These are phyloP conservation scores for Cyclina sinensis DNA, from an alignment of 1,140 invertebrate genomes.

Conservation along the genomic window DNA sequence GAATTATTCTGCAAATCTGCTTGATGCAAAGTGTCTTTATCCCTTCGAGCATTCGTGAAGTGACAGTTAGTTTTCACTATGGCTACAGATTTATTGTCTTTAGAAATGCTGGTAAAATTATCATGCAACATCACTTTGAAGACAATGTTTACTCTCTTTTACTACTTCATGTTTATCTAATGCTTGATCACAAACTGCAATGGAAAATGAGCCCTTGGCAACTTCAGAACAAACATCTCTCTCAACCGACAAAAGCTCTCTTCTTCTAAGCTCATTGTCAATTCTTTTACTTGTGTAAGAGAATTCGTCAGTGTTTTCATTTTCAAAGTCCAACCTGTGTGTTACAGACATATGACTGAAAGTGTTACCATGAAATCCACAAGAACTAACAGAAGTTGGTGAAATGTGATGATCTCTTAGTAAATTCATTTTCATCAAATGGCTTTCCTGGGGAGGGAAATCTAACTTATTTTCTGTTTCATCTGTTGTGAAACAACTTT, in stretches of 20 bases:
- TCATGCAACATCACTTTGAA: no score
- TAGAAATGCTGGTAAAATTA: no score
- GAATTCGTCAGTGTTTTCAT: background rate
- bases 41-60: no score
- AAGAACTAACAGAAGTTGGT: background rate
- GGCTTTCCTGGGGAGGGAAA: no score
- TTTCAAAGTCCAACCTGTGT: conserved; percentile 2
- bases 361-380: background rate
- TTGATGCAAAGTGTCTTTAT: background rate
- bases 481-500: background rate
- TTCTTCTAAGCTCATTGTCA: conserved; percentile 34
- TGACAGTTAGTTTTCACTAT: no score
- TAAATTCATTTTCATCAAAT: no score
- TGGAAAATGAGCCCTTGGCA: background rate
- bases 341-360: background rate
- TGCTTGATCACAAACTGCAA: background rate
- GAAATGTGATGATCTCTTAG: background rate
- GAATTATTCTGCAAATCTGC: background rate
- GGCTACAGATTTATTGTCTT: no score
- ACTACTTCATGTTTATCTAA: background rate
- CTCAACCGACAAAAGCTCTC: background rate
- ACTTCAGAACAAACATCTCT: background rate
- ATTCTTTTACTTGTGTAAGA: conserved; percentile 45
- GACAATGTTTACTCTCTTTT: no score
- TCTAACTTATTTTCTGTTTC: background rate